Base-by-base conservation (phyloP, 2,888 invertebrate species). In the Scaeva pyrastri region DNA sequence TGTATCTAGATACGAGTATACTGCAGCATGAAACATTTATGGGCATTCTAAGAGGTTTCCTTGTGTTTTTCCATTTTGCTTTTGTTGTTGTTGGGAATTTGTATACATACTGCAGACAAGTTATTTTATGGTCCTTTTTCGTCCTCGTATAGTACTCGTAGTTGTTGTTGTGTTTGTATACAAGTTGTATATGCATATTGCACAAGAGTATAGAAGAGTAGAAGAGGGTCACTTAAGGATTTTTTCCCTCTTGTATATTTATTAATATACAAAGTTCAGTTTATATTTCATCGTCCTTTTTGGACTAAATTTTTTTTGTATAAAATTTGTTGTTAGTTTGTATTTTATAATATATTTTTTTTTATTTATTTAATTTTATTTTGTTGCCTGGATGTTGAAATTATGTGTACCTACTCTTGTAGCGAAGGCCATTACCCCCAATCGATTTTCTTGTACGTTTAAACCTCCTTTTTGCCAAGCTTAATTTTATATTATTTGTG, bases 11-110 rank as follows among this genome's bases (percentile, higher is more conserved):
- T 62, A n/a, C n/a, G n/a, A n/a, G n/a, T n/a, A 16, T 48, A 58
- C 83, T 83, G 83, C 78, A 78, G 68, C 48, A 56, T 74, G 52
- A 78, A 70, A 62, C 70, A 62, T 77, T 83, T 70, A 78, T 79
- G 64, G 70, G 26, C 41, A 55, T 56, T 71, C 58, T 68, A 16
- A 21, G 36, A 16, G 56, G 8, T 19, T 73, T 52, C n/a, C 26
- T 21, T 66, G 36, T 12, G 6, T 36, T 71, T 26, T 36, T 43
- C 66, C 48, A n/a, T n/a, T n/a, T 45, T 43, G 39, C 36, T 39
- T 73, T 60, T 48, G 43, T 64, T 45, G 45, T 16, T 48, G 19
- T 41, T 55, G 23, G 4, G 12, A 10, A 26, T 11, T 26, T 43
- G 48, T 39, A 39, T 56, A 12, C 14, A 56, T 55, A 74, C 74